Evolutionary conservation across 2,797 vertebrate species (phyloP).

Genomic region (Danio albolineatus): DNA sequence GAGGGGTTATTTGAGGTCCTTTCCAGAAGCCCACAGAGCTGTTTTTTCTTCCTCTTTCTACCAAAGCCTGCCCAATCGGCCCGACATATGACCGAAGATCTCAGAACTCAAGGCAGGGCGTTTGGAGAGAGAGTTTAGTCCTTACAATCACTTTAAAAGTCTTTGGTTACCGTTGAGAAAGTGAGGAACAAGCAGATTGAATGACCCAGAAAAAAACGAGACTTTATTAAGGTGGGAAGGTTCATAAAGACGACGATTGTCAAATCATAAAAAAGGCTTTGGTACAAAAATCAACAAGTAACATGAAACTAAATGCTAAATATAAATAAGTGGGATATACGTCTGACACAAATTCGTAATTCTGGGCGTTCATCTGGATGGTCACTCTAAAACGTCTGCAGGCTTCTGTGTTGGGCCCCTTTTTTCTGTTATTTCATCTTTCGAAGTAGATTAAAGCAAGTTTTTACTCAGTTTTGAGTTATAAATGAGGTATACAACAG

Average conservation of each 20-base stretch:
- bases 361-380: constrained; percentile 76
- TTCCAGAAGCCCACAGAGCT: constrained; percentile 84
- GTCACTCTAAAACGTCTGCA: constrained; percentile 71
- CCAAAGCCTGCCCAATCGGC: neutral
- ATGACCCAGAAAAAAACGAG: constrained; percentile 53
- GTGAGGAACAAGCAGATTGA: constrained; percentile 73
- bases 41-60: constrained; percentile 65
- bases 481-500: constrained; percentile 99
- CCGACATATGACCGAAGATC: neutral
- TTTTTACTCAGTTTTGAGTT: constrained; percentile 87
- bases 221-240: constrained; percentile 43
- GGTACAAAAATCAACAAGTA: constrained; percentile 52
- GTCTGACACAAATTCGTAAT: constrained; percentile 69
- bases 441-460: constrained; percentile 91
- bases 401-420: constrained; percentile 77
- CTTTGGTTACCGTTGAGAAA: constrained; percentile 89
- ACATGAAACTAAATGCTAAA: neutral
- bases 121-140: constrained; percentile 83
- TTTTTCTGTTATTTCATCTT: constrained; percentile 62
- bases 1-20: constrained; percentile 81
- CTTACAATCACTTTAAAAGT: constrained; percentile 98
- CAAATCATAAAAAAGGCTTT: constrained; percentile 68
- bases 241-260: constrained; percentile 83
- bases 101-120: constrained; percentile 52
- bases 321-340: constrained; percentile 18